Percentiles rank a stretch among this genome's conserved stretches.
These are phyloP conservation scores for Setophaga kirtlandii DNA, from an alignment of 2,113 vertebrate species.

Conservation along the genomic window DNA sequence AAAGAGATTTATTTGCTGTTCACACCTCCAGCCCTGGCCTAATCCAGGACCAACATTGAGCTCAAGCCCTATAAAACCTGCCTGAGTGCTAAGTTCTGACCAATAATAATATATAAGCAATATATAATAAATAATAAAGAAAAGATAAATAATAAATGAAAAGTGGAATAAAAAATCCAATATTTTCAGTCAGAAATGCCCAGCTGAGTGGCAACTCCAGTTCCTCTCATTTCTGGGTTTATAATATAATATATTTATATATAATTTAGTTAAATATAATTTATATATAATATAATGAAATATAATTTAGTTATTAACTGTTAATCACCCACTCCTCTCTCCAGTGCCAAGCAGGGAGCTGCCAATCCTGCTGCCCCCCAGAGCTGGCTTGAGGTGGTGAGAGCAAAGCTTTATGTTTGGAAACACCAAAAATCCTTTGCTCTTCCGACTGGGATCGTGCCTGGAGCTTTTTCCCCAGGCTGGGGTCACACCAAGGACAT, in stretches of 20 bases:
- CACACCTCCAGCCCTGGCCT: background rate
- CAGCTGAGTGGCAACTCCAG: background rate
- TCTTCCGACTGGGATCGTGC: background rate
- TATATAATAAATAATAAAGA: too few relatives aligned
- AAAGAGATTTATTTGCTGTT: background rate
- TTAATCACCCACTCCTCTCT: too few relatives aligned
- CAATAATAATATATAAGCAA: background rate
- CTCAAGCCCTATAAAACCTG: background rate
- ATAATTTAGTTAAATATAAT: background rate
- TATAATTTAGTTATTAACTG: background rate
- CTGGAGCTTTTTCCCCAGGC: background rate
- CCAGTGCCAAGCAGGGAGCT: background rate
- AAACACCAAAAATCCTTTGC: background rate
- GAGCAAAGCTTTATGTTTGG: accelerated
- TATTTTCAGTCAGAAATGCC: accelerated
- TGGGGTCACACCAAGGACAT: background rate
- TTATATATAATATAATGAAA: background rate
- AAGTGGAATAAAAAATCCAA: background rate
- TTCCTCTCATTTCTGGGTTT: background rate
- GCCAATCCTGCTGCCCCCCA: accelerated
- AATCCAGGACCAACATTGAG: accelerated
- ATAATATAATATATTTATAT: too few relatives aligned
- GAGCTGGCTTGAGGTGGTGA: accelerated
- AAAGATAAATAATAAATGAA: background rate
- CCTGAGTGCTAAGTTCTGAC: accelerated